Conservation (phyloP, 2,888 invertebrate species). For the Lucinisca nassula region DNA sequence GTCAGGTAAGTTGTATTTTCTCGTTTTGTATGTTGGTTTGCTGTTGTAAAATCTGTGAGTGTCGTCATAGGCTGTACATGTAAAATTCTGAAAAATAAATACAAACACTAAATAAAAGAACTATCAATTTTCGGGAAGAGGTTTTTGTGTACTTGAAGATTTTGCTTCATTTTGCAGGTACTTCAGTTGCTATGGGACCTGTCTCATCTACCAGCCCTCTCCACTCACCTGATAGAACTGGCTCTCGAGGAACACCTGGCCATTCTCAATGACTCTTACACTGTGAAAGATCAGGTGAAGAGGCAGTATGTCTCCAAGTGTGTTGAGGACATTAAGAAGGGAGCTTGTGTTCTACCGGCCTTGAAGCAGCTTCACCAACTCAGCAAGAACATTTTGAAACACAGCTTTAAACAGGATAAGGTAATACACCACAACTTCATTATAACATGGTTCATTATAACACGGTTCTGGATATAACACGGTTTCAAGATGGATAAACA, state of each 20-base stretch:
- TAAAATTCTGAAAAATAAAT: too few relatives aligned
- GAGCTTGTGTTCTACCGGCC: conserved; percentile 88
- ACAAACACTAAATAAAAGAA: too few relatives aligned
- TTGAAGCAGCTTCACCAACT: conserved; percentile 88
- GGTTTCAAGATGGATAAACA: too few relatives aligned
- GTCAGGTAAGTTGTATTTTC: conserved; percentile 86
- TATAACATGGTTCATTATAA: too few relatives aligned
- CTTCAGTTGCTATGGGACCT: conserved; percentile 89
- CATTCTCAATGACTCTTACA: conserved; percentile 88
- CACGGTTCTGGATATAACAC: too few relatives aligned
- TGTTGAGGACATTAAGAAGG: conserved; percentile 89
- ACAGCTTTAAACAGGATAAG: conserved; percentile 88
- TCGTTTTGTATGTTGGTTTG: too few relatives aligned
- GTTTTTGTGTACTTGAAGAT: too few relatives aligned
- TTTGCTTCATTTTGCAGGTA: conserved; percentile 85
- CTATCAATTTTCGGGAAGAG: too few relatives aligned
- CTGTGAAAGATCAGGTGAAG: conserved; percentile 88
- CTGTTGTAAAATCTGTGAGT: too few relatives aligned
- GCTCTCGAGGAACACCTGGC: conserved; percentile 88
- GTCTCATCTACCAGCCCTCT: conserved; percentile 88
- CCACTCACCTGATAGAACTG: conserved; percentile 88
- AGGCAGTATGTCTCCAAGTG: conserved; percentile 88
- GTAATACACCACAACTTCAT: too few relatives aligned
- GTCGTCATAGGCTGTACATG: too few relatives aligned
- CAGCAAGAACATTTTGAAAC: conserved; percentile 88